Evolutionary conservation across 2,888 invertebrate species (phyloP), one percentile per base, ranked within the genome.

Genomic region (Tachystola acroxantha): DNA sequence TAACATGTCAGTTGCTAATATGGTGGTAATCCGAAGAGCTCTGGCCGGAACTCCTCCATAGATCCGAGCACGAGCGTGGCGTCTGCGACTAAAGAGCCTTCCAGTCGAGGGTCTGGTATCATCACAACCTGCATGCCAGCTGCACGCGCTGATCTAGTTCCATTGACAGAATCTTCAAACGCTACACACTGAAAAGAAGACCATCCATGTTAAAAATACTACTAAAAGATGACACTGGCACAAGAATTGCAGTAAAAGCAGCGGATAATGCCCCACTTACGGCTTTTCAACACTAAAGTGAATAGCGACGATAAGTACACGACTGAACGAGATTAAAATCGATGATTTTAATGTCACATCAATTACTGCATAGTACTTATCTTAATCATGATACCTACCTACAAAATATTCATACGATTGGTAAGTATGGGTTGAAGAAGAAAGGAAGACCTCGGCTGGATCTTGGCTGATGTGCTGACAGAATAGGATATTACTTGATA

Each of bases 101-200:
- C 79, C 4, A 86, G 46, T 1, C 72, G 60, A 0, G 73, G 62
- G 60, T 94, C 94, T 0, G 95, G 95, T 7, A 95, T 91, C 93
- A 95, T 93, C 0, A 95, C 90, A 0, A 91, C 91, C 64, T 94
- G 94, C 96, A 97, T 97, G 3, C 93, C 94, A 5, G 96, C 96
- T 2, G 90, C 88, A 6, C 88, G 67, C 0, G 92, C 96, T 1
- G 94, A 94, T 42, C 80, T 77, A 0, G 96, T 94, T 0, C 98
- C 97, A 71, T 96, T 96, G 0, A 94, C 90, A 0, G 97, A 94
- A 77, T 98, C 97, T 78, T 98, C 97, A 66, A 97, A 95, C 0
- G 96, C 96, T 39, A 97, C 75, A 58, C 94, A 94, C 91, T 92
- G 75, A 26, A 66, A 59, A 14, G 43, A 41, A 9, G n/a, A n/a